Evolutionary conservation across 2,797 vertebrate genomes (phyloP).

Genomic region (Astyanax mexicanus): DNA sequence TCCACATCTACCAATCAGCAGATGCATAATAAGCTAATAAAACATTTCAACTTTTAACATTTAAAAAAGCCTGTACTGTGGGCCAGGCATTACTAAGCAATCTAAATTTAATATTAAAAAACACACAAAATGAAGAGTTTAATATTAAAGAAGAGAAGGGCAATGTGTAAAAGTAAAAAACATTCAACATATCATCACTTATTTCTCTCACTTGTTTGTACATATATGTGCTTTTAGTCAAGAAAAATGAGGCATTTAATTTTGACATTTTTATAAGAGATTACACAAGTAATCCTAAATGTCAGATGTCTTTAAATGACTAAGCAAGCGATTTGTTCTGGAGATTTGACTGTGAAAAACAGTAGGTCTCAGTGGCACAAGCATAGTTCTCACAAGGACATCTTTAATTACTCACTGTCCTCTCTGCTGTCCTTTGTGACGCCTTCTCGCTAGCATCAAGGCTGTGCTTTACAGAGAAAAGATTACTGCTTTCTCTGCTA

Average conservation of each 20-base stretch:
- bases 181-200: too few relatives aligned
- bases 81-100: background rate
- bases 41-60: too few relatives aligned
- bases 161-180: too few relatives aligned
- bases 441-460: slow-evolving; percentile 8
- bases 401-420: slow-evolving; percentile 39
- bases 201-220: too few relatives aligned
- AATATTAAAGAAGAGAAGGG: background rate
- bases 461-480: slow-evolving; percentile 20
- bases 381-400: slow-evolving; percentile 31
- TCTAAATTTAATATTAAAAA: background rate
- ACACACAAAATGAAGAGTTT: too few relatives aligned
- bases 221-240: too few relatives aligned
- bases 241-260: too few relatives aligned
- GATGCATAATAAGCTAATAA: too few relatives aligned
- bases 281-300: background rate
- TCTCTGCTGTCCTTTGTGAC: slow-evolving; percentile 8
- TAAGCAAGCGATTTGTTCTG: slow-evolving; percentile 11
- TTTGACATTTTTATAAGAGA: too few relatives aligned
- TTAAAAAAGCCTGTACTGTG: too few relatives aligned
- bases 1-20: too few relatives aligned
- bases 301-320: background rate
- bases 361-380: slow-evolving; percentile 5
- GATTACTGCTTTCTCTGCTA: slow-evolving; percentile 16
- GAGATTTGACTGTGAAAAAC: slow-evolving; percentile 14